Conservation (phyloP, 2,797 vertebrate genomes). For the Labeo calbasu region DNA sequence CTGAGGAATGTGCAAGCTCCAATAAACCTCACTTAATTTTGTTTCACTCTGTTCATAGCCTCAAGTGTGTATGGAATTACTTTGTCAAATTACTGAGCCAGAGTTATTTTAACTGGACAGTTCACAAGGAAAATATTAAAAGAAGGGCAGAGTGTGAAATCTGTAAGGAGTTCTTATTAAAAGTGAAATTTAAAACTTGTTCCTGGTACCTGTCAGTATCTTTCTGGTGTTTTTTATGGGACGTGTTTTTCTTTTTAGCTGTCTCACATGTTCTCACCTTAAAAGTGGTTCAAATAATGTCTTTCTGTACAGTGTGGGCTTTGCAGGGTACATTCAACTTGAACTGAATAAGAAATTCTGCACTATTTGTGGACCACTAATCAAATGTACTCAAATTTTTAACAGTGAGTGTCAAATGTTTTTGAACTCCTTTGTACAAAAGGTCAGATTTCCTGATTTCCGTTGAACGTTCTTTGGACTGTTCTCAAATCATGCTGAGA, state of each 20-base stretch:
- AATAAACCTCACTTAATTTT: conserved; percentile 38
- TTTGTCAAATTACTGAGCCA: conserved; percentile 14
- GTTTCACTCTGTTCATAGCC: conserved; percentile 11
- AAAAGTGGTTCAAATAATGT: background rate
- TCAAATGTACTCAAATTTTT: background rate
- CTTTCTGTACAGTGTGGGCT: no score
- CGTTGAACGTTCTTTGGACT: background rate
- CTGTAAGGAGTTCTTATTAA: background rate
- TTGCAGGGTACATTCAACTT: background rate
- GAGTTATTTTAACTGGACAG: background rate
- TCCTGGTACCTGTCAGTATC: background rate
- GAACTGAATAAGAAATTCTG: background rate
- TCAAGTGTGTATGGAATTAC: conserved; percentile 21
- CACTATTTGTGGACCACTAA: background rate
- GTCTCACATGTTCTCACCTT: background rate
- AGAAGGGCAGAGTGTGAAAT: background rate
- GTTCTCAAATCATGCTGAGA: background rate
- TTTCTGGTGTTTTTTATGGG: background rate
- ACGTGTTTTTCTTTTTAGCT: background rate
- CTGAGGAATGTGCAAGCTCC: background rate
- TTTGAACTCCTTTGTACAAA: background rate
- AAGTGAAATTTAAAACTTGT: background rate
- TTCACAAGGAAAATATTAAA: conserved; percentile 25
- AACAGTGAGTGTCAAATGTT: background rate
- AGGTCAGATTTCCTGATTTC: background rate